These are phyloP conservation scores for Pinctada fucata DNA, from an alignment of 2,888 invertebrate genomes.

Conservation along the genomic window DNA sequence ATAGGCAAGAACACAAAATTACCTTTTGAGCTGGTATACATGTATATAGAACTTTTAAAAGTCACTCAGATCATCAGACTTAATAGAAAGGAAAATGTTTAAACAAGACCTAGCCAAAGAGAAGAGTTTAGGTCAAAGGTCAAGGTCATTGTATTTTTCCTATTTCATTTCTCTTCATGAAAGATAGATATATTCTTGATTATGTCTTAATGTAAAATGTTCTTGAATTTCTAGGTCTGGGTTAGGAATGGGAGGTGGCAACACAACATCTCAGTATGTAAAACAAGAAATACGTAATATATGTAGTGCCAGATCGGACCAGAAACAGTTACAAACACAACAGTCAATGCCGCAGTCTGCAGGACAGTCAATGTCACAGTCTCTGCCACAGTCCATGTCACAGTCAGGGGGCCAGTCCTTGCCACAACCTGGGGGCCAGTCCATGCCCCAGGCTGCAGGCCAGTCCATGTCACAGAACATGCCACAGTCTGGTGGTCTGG, in stretches of 20 bases:
- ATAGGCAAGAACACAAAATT: no score
- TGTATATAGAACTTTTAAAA: no score
- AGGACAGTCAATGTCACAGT: conserved; percentile 46
- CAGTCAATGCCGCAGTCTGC: conserved; percentile 71
- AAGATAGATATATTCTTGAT: no score
- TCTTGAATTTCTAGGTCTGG: no score
- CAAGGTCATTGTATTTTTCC: no score
- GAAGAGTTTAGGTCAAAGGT: no score
- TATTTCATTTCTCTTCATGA: no score
- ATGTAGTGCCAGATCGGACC: conserved; percentile 88
- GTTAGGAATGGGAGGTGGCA: conserved; percentile 25
- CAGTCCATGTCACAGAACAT: background rate
- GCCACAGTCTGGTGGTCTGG: background rate
- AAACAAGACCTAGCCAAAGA: no score
- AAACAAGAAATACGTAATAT: conserved; percentile 93
- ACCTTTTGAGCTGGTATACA: no score
- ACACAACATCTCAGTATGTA: conserved; percentile 86
- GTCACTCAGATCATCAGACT: no score
- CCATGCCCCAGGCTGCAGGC: conserved; percentile 79
- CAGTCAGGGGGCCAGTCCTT: conserved; percentile 31
- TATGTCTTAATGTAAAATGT: no score
- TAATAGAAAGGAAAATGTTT: no score
- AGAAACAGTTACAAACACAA: conserved; percentile 55
- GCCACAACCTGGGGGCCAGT: conserved; percentile 83
- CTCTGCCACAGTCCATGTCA: conserved; percentile 44